These are phyloP conservation scores for Leptothorax acervorum DNA, from an alignment of 2,888 invertebrate genomes.

Conservation along the genomic window DNA sequence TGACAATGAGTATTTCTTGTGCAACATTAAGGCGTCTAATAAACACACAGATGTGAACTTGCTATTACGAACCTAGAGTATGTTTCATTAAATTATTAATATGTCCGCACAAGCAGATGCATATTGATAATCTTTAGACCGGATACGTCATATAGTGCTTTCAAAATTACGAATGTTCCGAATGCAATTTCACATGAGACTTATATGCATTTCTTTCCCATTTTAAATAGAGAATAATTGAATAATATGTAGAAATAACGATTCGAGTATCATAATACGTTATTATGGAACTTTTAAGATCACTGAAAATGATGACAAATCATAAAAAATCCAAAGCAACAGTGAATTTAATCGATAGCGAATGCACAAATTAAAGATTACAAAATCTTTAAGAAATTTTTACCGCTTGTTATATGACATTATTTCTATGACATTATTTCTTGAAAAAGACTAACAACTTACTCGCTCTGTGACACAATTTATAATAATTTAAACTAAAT, in stretches of 20 bases:
- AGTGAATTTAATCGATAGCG: background rate
- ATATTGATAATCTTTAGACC: background rate
- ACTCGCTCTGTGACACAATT: background rate
- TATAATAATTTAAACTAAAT: background rate
- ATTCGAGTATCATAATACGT: too few relatives aligned
- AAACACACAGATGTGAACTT: background rate
- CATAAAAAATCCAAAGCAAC: background rate
- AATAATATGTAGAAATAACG: background rate
- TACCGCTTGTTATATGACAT: background rate
- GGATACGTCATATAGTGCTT: background rate
- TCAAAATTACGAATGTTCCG: background rate
- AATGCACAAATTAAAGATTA: background rate
- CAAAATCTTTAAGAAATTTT: background rate
- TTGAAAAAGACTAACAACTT: background rate
- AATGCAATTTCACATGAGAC: background rate
- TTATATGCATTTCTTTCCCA: background rate
- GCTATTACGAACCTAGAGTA: background rate
- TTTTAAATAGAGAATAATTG: background rate
- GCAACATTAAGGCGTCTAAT: too few relatives aligned
- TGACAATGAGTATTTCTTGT: background rate
- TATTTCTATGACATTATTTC: background rate
- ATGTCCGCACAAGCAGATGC: background rate
- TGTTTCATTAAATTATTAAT: conserved; percentile 15
- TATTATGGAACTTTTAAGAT: too few relatives aligned
- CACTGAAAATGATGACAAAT: too few relatives aligned